These are phyloP conservation scores for Leptinotarsa texana DNA, from an alignment of 1,140 invertebrate genomes.

Conservation along the genomic window DNA sequence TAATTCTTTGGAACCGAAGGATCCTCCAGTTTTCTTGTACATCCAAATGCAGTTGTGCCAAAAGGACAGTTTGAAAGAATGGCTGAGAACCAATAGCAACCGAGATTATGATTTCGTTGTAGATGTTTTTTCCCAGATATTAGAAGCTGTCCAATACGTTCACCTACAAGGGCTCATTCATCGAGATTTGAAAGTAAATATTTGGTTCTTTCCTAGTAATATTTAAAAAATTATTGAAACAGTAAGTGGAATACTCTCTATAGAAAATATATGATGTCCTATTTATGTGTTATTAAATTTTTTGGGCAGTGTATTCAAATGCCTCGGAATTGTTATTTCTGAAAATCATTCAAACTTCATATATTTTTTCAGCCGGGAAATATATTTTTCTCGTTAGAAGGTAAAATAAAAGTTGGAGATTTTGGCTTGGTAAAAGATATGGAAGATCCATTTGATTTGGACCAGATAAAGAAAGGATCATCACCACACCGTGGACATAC, in stretches of 20 bases:
- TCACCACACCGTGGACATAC: constrained; percentile 57
- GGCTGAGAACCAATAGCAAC: constrained; percentile 68
- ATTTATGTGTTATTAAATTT: too few species aligned
- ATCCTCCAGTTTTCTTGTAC: constrained; percentile 75
- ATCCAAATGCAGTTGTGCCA: constrained; percentile 97
- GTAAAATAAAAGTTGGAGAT: constrained; percentile 92
- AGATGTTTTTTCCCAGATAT: constrained; percentile 89
- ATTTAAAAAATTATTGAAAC: too few species aligned
- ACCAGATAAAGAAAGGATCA: constrained; percentile 45
- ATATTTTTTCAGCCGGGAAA: constrained; percentile 79
- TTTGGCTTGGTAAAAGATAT: constrained; percentile 93
- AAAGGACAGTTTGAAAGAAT: constrained; percentile 87
- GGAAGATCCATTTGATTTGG: constrained; percentile 64
- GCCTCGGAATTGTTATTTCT: too few species aligned
- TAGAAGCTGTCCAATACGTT: constrained; percentile 92
- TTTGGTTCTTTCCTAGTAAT: neutral
- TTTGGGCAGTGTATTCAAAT: too few species aligned
- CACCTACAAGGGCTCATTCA: constrained; percentile 91
- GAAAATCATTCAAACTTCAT: constrained; percentile 1
- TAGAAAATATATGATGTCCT: too few species aligned
- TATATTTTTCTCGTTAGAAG: constrained; percentile 91
- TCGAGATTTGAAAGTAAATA: constrained; percentile 85
- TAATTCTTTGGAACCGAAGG: constrained; percentile 47
- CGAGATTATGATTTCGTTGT: constrained; percentile 63
- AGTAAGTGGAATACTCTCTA: too few species aligned